phyloP scores from a whole-genome alignment of 1,140 invertebrate species.

The Bombus difficillimus region DNA sequence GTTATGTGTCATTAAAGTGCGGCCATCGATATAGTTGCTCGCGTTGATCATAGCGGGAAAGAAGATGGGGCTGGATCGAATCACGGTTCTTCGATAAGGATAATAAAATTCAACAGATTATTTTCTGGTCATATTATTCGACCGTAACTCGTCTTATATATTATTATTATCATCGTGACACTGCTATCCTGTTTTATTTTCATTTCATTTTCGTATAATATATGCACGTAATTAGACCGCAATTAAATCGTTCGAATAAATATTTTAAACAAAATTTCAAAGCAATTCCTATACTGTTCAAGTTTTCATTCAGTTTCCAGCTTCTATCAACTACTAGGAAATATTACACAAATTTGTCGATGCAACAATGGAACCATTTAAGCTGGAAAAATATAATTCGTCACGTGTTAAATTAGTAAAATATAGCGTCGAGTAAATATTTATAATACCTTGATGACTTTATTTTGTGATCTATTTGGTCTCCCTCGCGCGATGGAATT shows the following conservation, averaged over 20 bases:
- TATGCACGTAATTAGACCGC: background rate
- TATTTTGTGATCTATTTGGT: too few species aligned
- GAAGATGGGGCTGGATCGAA: background rate
- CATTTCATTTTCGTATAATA: background rate
- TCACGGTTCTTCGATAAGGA: background rate
- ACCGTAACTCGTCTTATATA: too few species aligned
- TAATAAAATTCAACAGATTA: constrained; percentile 27
- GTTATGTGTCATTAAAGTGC: constrained; percentile 42
- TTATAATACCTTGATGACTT: background rate
- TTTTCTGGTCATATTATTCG: constrained; percentile 1
- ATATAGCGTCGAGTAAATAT: background rate
- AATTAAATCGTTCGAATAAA: background rate
- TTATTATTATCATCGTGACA: too few species aligned
- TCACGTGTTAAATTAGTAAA: background rate
- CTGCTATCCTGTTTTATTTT: background rate
- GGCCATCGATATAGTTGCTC: constrained; percentile 21
- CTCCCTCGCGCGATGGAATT: too few species aligned
- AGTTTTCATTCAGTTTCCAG: background rate
- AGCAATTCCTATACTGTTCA: background rate
- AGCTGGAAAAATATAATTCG: background rate
- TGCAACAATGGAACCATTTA: background rate
- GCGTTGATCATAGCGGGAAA: background rate
- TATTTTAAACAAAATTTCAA: background rate
- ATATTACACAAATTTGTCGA: background rate
- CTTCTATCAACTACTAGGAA: too few species aligned